Percentiles rank a stretch among this genome's conserved stretches.
Conservation (phyloP, 53 echinoderm and acorn worm species). For the Echinometra lucunter region DNA sequence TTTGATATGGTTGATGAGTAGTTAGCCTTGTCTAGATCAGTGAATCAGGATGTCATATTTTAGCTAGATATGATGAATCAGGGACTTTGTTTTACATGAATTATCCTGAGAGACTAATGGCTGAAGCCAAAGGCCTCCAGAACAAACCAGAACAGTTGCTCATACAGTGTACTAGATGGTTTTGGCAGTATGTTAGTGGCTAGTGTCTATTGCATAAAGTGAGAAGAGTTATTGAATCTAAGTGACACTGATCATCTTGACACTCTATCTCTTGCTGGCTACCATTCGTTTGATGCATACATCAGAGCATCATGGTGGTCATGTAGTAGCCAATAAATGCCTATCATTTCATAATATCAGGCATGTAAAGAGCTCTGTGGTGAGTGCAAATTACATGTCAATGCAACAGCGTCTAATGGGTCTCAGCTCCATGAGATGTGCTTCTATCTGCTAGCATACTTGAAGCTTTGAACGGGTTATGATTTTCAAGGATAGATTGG, state of each 20-base stretch:
- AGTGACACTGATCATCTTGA: not conserved
- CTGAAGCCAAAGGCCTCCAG: not conserved
- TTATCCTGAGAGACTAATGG: not conserved
- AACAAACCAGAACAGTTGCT: not conserved
- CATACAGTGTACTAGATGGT: not conserved
- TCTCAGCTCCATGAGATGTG: not conserved
- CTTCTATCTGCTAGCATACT: not conserved
- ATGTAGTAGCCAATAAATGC: not conserved
- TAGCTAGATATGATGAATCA: not conserved
- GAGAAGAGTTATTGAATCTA: constrained; percentile 11
- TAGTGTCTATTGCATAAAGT: not conserved
- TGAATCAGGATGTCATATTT: not conserved
- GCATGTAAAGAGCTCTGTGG: not conserved
- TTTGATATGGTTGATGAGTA: not conserved
- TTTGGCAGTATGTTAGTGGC: not conserved
- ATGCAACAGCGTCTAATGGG: not conserved
- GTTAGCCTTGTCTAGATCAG: not conserved
- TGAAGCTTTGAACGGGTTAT: not conserved
- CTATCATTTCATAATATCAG: not conserved
- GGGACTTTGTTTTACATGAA: not conserved
- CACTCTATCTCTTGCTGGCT: not conserved
- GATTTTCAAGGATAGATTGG: not conserved
- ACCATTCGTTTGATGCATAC: not conserved
- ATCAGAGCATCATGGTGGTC: not conserved
- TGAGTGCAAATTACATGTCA: constrained; percentile 1